phyloP scores from a whole-genome alignment of 2,797 vertebrate genomes.

The Coluber constrictor region DNA sequence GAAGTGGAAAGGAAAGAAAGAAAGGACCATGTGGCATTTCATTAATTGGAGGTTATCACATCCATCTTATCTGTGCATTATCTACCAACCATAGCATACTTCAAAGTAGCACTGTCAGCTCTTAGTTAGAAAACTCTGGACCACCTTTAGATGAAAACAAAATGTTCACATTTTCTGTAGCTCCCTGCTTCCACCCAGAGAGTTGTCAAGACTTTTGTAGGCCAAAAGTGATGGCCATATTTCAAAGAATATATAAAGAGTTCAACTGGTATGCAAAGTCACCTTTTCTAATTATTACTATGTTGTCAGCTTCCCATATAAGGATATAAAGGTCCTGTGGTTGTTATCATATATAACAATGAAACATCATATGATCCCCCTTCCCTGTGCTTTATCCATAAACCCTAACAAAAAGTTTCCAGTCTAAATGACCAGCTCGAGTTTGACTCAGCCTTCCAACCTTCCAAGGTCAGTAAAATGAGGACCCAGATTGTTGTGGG shows the following conservation, averaged over 20 bases:
- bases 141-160: neutral
- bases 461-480: neutral
- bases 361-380: neutral
- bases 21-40: neutral
- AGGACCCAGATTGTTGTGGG: neutral
- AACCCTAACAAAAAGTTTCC: neutral
- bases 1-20: neutral
- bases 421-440: neutral
- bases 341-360: neutral
- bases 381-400: neutral
- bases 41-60: neutral
- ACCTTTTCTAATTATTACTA: slow-evolving; percentile 39
- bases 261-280: slow-evolving; percentile 32
- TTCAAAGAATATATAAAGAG: slow-evolving; percentile 18
- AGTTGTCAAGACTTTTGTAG: neutral
- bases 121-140: neutral
- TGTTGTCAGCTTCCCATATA: slow-evolving; percentile 33
- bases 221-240: neutral
- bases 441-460: neutral
- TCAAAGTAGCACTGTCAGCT: neutral
- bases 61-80: slow-evolving; percentile 48
- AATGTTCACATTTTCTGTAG: neutral
- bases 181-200: neutral
- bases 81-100: slow-evolving; percentile 14
- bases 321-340: neutral